Evolutionary conservation across 2,113 vertebrate species (phyloP).

Genomic region (Choloepus hoffmanni): DNA sequence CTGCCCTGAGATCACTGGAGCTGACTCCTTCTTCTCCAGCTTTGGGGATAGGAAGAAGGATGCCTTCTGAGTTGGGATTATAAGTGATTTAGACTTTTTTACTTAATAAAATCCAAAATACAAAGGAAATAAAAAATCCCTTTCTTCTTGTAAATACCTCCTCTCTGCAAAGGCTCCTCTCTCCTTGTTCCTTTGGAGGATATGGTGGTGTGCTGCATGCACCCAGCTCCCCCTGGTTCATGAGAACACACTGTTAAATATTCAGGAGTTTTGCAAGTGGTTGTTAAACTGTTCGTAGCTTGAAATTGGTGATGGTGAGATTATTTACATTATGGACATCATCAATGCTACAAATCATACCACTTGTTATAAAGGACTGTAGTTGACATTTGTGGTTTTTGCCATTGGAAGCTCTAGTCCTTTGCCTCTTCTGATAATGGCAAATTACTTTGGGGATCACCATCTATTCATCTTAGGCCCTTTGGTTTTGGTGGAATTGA

Average conservation of each 20-base stretch:
- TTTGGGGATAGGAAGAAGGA: neutral
- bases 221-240: neutral
- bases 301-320: neutral
- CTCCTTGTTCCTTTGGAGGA: neutral
- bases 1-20: neutral
- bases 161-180: neutral
- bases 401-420: neutral
- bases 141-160: neutral
- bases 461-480: neutral
- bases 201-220: neutral
- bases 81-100: neutral
- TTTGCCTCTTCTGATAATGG: neutral
- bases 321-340: neutral
- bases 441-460: neutral
- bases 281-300: neutral
- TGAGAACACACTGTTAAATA: neutral
- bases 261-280: neutral
- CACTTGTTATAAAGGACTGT: neutral
- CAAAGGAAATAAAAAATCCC: neutral
- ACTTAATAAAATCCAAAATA: conserved; percentile 42
- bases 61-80: neutral
- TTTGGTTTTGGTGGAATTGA: neutral
- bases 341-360: neutral
- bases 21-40: neutral
- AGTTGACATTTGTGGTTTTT: neutral